Conservation (phyloP, 92 coral and sea anemone species). For the Paragorgia papillata region DNA sequence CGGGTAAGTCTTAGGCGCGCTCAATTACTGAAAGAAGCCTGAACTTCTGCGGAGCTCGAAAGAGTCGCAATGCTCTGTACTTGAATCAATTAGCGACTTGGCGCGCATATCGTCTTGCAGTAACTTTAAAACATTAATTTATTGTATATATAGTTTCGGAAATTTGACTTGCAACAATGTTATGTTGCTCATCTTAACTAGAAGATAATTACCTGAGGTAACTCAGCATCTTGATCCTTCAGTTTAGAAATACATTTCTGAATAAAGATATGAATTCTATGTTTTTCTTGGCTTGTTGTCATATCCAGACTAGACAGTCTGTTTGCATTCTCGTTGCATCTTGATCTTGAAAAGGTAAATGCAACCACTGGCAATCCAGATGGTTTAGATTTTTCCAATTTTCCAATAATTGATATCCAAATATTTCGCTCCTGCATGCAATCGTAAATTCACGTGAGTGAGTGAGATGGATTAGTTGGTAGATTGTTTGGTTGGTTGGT, state of each 20-base stretch:
- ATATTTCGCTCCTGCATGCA: slow-evolving; percentile 78
- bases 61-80: too few relatives aligned
- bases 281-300: slow-evolving; percentile 73
- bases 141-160: too few relatives aligned
- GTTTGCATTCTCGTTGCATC: slow-evolving; percentile 89
- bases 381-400: slow-evolving; percentile 66
- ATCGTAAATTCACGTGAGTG: not conserved
- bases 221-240: slow-evolving; percentile 70
- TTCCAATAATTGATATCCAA: slow-evolving; percentile 83
- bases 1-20: too few relatives aligned
- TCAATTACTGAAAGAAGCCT: too few relatives aligned
- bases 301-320: slow-evolving; percentile 77
- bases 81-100: too few relatives aligned
- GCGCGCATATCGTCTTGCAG: too few relatives aligned
- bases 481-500: too few relatives aligned
- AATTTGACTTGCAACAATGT: too few relatives aligned
- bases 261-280: slow-evolving; percentile 73
- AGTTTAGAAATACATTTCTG: slow-evolving; percentile 79
- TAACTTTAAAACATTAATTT: too few relatives aligned
- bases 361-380: slow-evolving; percentile 84
- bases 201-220: slow-evolving; percentile 74
- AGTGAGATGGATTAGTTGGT: too few relatives aligned
- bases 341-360: slow-evolving; percentile 85
- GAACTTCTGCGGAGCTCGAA: too few relatives aligned
- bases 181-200: too few relatives aligned